Evolutionary conservation across 1,140 invertebrate species (phyloP), one percentile per base, ranked within the genome.

Genomic region (Calephelis nemesis): DNA sequence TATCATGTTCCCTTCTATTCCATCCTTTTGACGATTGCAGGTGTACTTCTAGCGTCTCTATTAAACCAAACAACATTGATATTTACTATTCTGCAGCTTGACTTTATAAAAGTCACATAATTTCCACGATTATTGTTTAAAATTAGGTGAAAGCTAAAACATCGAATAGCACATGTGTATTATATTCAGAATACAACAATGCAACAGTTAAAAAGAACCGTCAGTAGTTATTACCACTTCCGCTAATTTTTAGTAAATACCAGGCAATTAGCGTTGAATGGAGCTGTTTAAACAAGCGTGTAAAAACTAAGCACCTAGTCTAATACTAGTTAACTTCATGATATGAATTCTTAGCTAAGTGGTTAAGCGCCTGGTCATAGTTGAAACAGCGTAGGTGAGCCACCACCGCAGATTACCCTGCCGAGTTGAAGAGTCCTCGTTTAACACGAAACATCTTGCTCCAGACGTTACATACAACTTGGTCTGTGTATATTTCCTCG

Each of bases 311-410:
- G 65, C 73, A 67, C 69, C 65, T 66, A 74, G 65, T 66, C 72
- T 76, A 75, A 75, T 72, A 64, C 70, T 74, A 68, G 73, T 74
- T 70, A 75, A 73, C 67, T 74, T 72, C 72, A 72, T 70, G 74
- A 74, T 77, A 76, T 75, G 75, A 79, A 67, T 79, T 79, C 74
- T 74, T 72, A 66, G 75, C 71, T 72, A 74, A 74, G 78, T 75
- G 78, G 76, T 77, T 75, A 71, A 75, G 66, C 65, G 65, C 50
- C 70, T 73, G 72, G 75, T 69, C 75, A 77, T 77, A 79, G 74
- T 78, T 74, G 71, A 65, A 73, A 72, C 69, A 72, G 70, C 52
- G 49, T 30, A 40, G 40, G 65, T 54, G 15, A 52, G 65, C 50
- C 62, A 12, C 62, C 30, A 58, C 39, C 62, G 40, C 39, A 62